These are phyloP conservation scores for Drosophila melanosoma DNA, from an alignment of 2,888 invertebrate genomes.

Conservation along the genomic window DNA sequence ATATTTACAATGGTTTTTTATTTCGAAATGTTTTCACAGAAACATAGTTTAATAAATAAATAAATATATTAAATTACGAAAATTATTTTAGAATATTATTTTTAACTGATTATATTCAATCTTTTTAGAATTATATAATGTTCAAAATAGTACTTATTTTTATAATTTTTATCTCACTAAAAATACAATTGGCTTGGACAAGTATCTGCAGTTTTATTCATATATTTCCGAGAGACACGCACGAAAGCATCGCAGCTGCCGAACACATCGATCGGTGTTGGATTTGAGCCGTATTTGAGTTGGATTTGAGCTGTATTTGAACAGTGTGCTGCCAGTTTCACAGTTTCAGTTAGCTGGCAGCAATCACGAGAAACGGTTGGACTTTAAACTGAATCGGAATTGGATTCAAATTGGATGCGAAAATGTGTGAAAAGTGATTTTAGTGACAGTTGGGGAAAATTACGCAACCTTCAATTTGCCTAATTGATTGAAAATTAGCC, in stretches of 20 bases:
- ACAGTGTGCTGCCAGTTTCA: constrained; percentile 9
- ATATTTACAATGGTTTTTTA: constrained; percentile 83
- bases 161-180: no score
- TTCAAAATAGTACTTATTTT: no score
- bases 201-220: background rate
- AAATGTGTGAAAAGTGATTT: constrained; percentile 47
- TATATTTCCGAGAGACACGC: constrained; percentile 27
- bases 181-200: background rate
- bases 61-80: constrained; percentile 85
- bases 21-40: constrained; percentile 50
- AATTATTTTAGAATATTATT: constrained; percentile 87
- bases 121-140: no score
- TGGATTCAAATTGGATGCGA: constrained; percentile 16
- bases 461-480: constrained; percentile 62
- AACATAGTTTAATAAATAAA: no score
- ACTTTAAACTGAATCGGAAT: constrained; percentile 3
- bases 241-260: constrained; percentile 46
- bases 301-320: constrained; percentile 43
- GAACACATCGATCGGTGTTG: constrained; percentile 51
- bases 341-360: constrained; percentile 59
- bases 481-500: constrained; percentile 60
- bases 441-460: constrained; percentile 55
- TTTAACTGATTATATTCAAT: constrained; percentile 83
- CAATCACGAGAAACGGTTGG: constrained; percentile 66
- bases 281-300: constrained; percentile 32